Percentiles rank a stretch among this genome's conserved stretches.
Conservation (phyloP, 2,113 vertebrate species). For the Brienomyrus brachyistius region DNA sequence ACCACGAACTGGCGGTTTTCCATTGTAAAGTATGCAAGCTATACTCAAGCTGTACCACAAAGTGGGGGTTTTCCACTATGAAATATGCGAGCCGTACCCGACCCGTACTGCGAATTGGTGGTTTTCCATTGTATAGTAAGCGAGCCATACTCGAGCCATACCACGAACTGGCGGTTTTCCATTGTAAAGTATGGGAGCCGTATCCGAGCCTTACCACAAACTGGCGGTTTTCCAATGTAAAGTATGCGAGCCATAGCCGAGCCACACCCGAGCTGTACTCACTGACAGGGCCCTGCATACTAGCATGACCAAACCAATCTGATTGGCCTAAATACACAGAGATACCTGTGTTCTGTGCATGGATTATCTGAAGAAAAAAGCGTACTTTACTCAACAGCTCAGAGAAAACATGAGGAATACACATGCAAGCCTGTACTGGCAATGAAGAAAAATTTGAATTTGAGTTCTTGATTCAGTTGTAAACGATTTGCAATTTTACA, state of each 20-base stretch:
- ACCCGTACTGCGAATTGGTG: too few relatives aligned
- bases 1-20: too few relatives aligned
- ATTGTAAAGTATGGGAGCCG: neutral
- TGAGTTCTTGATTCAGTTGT: neutral
- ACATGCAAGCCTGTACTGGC: neutral
- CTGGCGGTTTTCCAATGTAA: too few relatives aligned
- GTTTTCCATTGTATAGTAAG: too few relatives aligned
- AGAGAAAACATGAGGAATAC: neutral
- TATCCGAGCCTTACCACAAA: neutral
- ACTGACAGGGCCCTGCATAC: neutral
- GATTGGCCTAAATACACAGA: neutral
- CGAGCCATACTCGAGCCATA: too few relatives aligned
- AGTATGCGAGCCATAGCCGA: too few relatives aligned
- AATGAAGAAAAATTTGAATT: neutral
- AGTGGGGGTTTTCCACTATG: too few relatives aligned
- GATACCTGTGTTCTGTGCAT: neutral
- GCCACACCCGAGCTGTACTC: neutral
- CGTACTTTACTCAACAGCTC: neutral
- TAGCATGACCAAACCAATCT: neutral
- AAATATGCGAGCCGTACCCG: too few relatives aligned
- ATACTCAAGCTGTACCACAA: accelerated
- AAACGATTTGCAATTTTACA: neutral
- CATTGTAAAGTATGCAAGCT: too few relatives aligned
- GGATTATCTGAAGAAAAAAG: neutral
- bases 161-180: too few relatives aligned